These are phyloP conservation scores for Myathropa florea DNA, from an alignment of 2,888 invertebrate species.

Conservation along the genomic window DNA sequence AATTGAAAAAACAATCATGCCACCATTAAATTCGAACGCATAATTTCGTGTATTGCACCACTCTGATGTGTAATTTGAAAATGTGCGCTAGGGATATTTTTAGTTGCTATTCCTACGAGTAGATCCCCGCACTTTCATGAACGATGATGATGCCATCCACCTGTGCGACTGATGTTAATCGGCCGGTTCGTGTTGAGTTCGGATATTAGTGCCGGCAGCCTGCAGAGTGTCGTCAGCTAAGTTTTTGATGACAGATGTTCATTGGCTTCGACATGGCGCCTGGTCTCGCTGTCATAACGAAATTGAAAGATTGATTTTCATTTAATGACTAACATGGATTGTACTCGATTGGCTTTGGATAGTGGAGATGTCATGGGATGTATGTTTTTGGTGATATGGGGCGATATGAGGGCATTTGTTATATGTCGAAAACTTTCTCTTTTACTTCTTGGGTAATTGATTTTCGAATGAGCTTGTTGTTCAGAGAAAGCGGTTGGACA, in stretches of 20 bases:
- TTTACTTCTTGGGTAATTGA: no score
- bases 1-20: no score
- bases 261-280: neutral
- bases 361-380: no score
- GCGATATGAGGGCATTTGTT: no score
- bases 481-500: no score
- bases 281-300: neutral
- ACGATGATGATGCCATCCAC: neutral
- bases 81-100: neutral
- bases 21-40: neutral
- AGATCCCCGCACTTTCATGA: neutral
- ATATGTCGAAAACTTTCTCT: no score
- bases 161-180: neutral
- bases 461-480: no score
- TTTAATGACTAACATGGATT: neutral
- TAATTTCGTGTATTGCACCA: neutral
- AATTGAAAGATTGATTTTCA: neutral
- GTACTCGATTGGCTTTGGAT: neutral
- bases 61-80: neutral
- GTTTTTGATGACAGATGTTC: neutral
- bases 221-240: neutral
- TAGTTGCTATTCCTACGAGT: neutral
- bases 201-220: neutral
- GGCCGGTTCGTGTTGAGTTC: neutral
- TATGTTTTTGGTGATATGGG: no score